Evolutionary conservation across 2,113 vertebrate species (phyloP), one percentile per base, ranked within the genome.

Genomic region (Semnornis frantzii): DNA sequence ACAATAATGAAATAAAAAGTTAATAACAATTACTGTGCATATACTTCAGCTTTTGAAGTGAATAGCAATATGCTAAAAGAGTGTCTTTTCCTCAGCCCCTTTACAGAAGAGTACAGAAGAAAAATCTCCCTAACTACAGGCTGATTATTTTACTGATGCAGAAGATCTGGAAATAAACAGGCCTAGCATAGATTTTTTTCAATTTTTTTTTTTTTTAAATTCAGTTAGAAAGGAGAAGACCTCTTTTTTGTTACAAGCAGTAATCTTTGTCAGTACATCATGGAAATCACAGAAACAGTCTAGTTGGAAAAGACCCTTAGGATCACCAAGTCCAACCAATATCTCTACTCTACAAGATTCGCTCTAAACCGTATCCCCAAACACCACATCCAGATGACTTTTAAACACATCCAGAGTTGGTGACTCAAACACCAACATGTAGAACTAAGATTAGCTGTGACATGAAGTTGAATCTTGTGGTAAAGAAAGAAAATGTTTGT

Each of bases 41-140:
- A 90, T n/a, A 79, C 5, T 91, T 88, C 50, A 82, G 48, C 23
- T 96, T 95, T 78, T 39, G 31, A 37, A 80, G 34, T 25, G 78
- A 89, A 95, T 60, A 66, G 17, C 52, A 79, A 59, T 79, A 75
- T 72, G 31, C 64, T 96, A 96, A 95, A 95, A 93, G 76, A 80
- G 3, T n/a, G 33, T 78, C 34, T 80, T 33, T 42, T 33, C 6
- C 14, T 93, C 46, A 46, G 12, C 13, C 9, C 5, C 39, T 52
- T 86, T 71, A 46, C 15, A 81, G 62, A 63, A 60, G 30, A 94
- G n/a, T 85, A 62, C 20, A 74, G 20, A 11, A 89, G 55, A 87
- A 44, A 71, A 82, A 75, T 58, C 37, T 94, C 91, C 92, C n/a
- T 70, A 82, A 94, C 75, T 78, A 73, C 44, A 92, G 6, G 9